A percentile compares a stretch with the other conserved stretches of the same genome.
Conservation (phyloP, 2,113 vertebrate genomes). For the Pedetes capensis region DNA sequence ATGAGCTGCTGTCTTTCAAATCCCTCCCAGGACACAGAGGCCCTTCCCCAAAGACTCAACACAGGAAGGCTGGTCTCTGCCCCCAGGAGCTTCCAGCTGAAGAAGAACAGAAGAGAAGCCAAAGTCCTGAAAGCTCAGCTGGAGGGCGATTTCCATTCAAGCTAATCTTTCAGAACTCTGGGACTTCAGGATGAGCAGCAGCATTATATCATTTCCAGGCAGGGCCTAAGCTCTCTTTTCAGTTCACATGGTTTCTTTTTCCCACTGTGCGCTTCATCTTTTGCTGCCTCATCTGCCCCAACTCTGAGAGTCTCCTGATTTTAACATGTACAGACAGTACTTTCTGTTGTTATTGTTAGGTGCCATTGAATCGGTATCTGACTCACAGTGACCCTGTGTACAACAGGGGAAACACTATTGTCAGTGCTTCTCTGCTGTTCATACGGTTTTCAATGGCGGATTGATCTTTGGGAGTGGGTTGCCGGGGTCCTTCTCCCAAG, state of each 20-base stretch:
- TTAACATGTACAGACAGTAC: not conserved
- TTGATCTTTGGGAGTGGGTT: too few relatives aligned
- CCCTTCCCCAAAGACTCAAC: not conserved
- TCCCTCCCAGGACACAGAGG: not conserved
- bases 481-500: too few relatives aligned
- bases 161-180: not conserved
- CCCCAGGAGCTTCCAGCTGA: slow-evolving; percentile 8
- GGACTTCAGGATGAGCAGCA: not conserved
- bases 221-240: not conserved
- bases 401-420: too few relatives aligned
- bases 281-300: not conserved
- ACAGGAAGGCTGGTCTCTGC: slow-evolving; percentile 33
- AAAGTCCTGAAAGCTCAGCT: not conserved
- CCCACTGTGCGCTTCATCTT: not conserved
- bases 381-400: too few relatives aligned
- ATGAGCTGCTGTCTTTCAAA: not conserved
- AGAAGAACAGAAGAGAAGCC: not conserved
- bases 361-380: too few relatives aligned
- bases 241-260: not conserved
- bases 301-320: not conserved
- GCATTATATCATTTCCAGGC: not conserved
- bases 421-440: too few relatives aligned
- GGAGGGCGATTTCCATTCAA: not conserved
- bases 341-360: too few relatives aligned
- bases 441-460: too few relatives aligned